phyloP scores from a whole-genome alignment of 2,113 vertebrate genomes.

The Chaetura pelagica region DNA sequence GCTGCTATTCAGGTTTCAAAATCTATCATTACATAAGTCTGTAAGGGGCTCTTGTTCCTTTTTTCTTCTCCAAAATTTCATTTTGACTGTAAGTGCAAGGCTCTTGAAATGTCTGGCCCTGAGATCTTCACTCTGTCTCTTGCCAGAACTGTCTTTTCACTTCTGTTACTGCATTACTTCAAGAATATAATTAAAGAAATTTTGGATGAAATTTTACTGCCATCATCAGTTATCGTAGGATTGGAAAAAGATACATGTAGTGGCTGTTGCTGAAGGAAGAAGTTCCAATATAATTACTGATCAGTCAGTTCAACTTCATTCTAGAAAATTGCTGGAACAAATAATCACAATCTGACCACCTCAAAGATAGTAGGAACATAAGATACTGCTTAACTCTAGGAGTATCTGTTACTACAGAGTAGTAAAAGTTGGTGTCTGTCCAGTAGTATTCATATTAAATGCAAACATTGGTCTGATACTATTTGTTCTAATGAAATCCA shows the following conservation, averaged over 20 bases:
- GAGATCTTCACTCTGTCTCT: neutral
- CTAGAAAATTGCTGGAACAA: neutral
- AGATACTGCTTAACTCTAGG: neutral
- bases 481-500: neutral
- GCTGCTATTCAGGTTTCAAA: neutral
- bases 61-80: neutral
- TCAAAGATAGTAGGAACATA: neutral
- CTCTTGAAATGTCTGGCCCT: neutral
- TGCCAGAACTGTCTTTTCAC: neutral
- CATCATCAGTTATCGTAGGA: neutral
- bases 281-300: neutral
- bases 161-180: neutral
- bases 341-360: neutral
- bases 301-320: neutral
- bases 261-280: neutral
- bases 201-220: neutral
- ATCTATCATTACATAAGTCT: neutral
- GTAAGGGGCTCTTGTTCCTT: neutral
- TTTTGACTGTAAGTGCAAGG: neutral
- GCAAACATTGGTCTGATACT: neutral
- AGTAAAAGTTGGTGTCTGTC: neutral
- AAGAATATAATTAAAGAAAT: neutral
- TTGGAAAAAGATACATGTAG: neutral
- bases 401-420: neutral
- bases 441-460: neutral